phyloP scores from a whole-genome alignment of 2,888 invertebrate genomes.

The Monopis laevigella region DNA sequence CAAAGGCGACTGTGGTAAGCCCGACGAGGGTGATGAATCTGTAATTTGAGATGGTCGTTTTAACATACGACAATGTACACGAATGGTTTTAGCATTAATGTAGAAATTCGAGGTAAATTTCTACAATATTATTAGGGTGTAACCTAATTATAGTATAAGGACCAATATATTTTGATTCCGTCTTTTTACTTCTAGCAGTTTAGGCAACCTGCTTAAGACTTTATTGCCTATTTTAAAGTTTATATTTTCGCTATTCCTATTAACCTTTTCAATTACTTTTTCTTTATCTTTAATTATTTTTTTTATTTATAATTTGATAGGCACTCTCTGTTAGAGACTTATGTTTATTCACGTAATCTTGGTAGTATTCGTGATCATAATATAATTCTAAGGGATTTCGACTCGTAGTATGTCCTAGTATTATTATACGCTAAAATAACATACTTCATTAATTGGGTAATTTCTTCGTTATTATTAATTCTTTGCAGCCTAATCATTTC shows the following conservation, averaged over 20 bases:
- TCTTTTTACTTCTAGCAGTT: constrained; percentile 15
- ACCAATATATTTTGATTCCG: constrained; percentile 5
- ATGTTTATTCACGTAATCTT: constrained; percentile 14
- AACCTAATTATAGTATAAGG: constrained; percentile 2
- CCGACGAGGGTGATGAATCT: neutral
- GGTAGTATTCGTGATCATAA: constrained; percentile 6
- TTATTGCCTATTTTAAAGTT: constrained; percentile 17
- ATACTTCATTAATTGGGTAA: constrained; percentile 21
- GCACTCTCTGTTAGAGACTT: neutral
- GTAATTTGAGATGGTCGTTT: constrained; percentile 1
- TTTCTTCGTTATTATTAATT: constrained; percentile 21
- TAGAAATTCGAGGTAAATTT: constrained; percentile 2
- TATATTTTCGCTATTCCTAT: constrained; percentile 11
- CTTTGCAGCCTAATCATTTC: constrained; percentile 13
- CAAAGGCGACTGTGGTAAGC: neutral
- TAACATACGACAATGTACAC: constrained; percentile 3
- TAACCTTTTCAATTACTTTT: constrained; percentile 11
- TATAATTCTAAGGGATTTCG: constrained; percentile 10
- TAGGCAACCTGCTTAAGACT: constrained; percentile 18
- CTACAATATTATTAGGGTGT: constrained; percentile 1
- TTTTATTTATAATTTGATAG: neutral
- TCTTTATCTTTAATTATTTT: constrained; percentile 11
- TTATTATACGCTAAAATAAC: constrained; percentile 21
- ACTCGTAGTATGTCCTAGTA: constrained; percentile 14
- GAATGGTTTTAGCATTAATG: constrained; percentile 4